These are phyloP conservation scores for Aphidius gifuensis DNA, from an alignment of 1,140 invertebrate genomes.

Conservation along the genomic window DNA sequence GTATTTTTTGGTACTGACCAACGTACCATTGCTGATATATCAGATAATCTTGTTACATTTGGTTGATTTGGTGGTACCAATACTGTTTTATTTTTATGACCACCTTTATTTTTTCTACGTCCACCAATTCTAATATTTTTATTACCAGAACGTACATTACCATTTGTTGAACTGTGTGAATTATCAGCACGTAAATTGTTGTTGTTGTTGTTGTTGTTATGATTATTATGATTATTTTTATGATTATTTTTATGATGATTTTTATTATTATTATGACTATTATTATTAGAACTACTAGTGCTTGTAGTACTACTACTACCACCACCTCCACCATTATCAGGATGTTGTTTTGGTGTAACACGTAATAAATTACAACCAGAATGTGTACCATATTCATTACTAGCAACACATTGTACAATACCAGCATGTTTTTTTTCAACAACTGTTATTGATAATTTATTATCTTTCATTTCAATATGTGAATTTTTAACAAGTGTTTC, in stretches of 20 bases:
- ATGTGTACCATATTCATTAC: constrained; percentile 74
- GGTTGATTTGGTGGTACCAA: constrained; percentile 84
- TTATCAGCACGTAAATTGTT: too few relatives aligned
- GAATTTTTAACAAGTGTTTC: constrained; percentile 60
- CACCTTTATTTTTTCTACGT: constrained; percentile 49
- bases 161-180: background rate
- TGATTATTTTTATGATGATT: too few relatives aligned
- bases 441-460: constrained; percentile 62
- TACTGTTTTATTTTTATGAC: constrained; percentile 54
- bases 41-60: constrained; percentile 78
- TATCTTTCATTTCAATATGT: constrained; percentile 52
- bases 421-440: constrained; percentile 81
- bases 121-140: constrained; percentile 48
- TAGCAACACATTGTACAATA: constrained; percentile 84
- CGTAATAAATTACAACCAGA: constrained; percentile 60
- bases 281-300: too few relatives aligned
- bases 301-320: too few relatives aligned
- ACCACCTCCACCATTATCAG: constrained; percentile 52
- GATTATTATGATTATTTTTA: too few relatives aligned
- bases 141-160: constrained; percentile 28
- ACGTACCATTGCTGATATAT: constrained; percentile 88
- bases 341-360: constrained; percentile 73
- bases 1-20: constrained; percentile 80
- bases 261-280: too few relatives aligned
- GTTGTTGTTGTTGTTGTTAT: too few relatives aligned